These are phyloP conservation scores for Leptinotarsa tumamoca DNA, from an alignment of 2,888 invertebrate species.

Conservation along the genomic window DNA sequence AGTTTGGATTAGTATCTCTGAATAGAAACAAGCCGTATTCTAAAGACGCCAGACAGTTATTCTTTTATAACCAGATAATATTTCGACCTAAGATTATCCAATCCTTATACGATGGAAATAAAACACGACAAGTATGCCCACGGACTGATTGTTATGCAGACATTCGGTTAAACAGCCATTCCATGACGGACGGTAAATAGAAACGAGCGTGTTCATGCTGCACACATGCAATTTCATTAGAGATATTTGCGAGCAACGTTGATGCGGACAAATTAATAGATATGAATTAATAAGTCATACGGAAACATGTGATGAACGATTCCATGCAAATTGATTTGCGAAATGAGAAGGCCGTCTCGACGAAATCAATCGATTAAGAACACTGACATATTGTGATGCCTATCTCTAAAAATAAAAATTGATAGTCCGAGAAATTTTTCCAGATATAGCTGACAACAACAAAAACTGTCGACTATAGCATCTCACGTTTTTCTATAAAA, in stretches of 20 bases:
- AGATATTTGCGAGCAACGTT: neutral
- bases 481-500: too few relatives aligned
- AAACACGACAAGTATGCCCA: neutral
- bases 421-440: neutral
- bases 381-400: constrained; percentile 28
- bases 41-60: too few relatives aligned
- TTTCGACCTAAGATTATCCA: too few relatives aligned
- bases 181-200: constrained; percentile 11
- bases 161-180: constrained; percentile 15
- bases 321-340: constrained; percentile 28
- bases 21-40: too few relatives aligned
- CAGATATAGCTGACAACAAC: neutral
- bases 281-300: constrained; percentile 20
- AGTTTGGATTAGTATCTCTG: too few relatives aligned
- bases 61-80: too few relatives aligned
- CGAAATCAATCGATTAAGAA: constrained; percentile 25
- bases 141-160: constrained; percentile 11
- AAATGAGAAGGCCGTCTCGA: constrained; percentile 17
- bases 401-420: constrained; percentile 19
- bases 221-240: constrained; percentile 17
- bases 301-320: constrained; percentile 22
- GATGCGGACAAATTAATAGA: constrained; percentile 25
- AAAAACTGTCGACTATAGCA: neutral
- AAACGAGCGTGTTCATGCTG: constrained; percentile 9
- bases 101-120: neutral